Evolutionary conservation across 2,113 vertebrate genomes (phyloP), one percentile per base, ranked within the genome.

Genomic region (Sinocyclocheilus anshuiensis): DNA sequence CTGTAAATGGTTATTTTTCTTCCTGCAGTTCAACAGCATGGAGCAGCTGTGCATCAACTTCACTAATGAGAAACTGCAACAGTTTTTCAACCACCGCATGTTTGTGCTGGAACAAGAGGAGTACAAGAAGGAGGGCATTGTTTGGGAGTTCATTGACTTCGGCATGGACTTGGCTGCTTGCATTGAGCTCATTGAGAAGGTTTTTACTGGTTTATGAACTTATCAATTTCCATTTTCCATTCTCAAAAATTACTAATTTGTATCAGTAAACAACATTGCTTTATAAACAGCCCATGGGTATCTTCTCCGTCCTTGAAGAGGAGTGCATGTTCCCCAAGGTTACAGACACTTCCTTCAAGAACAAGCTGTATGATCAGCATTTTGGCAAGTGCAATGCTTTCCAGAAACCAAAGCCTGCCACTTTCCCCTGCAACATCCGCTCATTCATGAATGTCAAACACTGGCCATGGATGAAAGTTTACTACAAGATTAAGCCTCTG

Each of bases 91-190:
- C 89, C 96, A 97, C 26, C 84, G 90, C 93, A 96, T 96, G 0
- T 95, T 94, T 24, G 96, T 97, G 83, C 93, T 97, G 94, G 96
- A 97, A 87, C 96, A 97, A 87, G 96, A 97, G 79, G 96, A 96
- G 82, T 96, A 96, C 94, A 96, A 96, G 92, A 96, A 97, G 88
- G 96, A 97, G 80, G 96, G 96, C 12, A 97, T 97, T 89, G 84
- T 96, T 80, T 97, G 96, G 96, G 94, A 94, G 20, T 97, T 97
- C 93, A 97, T 97, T 95, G 96, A 97, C 85, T 97, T 97, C 59
- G 96, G 96, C 0, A 97, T 97, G 96, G 96, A 97, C 91, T 87
- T 96, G 93, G 95, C 96, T 93, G 95, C 96, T 88, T 97, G 96
- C 92, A 97, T 97, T 92, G 96, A 97, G 92, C 96, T 97, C 26